phyloP scores from a whole-genome alignment of 2,113 vertebrate genomes.

The Notothenia rossii region DNA sequence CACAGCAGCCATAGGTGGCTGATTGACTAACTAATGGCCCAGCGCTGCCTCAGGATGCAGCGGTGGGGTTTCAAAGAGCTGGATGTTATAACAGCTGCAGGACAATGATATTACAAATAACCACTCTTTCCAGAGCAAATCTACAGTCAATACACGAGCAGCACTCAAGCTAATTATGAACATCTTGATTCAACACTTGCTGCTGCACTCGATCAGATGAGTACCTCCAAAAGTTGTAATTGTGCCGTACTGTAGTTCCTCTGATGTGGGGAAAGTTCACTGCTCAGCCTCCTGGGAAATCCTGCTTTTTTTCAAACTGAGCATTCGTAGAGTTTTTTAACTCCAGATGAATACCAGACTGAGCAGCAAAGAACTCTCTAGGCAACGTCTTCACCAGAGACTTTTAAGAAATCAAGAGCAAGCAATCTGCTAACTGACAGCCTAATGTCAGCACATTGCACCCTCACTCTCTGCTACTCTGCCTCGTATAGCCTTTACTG shows the following conservation, averaged over 20 bases:
- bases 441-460: conserved; percentile 4
- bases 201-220: conserved; percentile 1
- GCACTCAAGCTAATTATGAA: conserved; percentile 31
- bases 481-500: neutral
- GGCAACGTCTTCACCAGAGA: conserved; percentile 33
- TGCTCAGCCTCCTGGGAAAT: neutral
- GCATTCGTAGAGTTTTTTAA: conserved; percentile 14
- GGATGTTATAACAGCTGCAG: conserved; percentile 10
- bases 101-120: conserved; percentile 27
- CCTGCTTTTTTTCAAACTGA: neutral
- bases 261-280: conserved; percentile 14
- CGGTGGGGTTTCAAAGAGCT: conserved; percentile 36
- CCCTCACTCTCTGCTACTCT: neutral
- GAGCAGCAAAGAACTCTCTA: neutral
- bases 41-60: conserved; percentile 21
- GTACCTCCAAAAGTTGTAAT: conserved; percentile 30
- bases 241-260: neutral
- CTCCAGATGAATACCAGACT: neutral
- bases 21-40: conserved; percentile 45
- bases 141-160: neutral
- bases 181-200: conserved; percentile 25
- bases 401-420: conserved; percentile 16
- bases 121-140: neutral
- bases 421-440: conserved; percentile 11
- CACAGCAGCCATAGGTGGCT: conserved; percentile 37